A percentile compares a stretch with the other conserved stretches of the same genome.
Conservation (phyloP, 2,888 invertebrate species). For the Trimorus sp. region DNA sequence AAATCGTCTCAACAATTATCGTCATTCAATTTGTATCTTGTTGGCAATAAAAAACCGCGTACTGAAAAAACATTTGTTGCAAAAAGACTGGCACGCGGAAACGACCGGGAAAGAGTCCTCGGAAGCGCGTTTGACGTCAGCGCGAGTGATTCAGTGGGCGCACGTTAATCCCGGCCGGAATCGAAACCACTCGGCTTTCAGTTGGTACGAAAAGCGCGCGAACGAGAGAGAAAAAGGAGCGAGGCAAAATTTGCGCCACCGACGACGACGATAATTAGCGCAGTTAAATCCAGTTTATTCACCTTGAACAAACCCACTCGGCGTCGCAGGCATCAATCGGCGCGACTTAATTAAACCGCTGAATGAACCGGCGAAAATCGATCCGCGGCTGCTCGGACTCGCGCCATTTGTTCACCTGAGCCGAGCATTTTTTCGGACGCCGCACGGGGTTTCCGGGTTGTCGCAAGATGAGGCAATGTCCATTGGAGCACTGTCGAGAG, state of each 20-base stretch:
- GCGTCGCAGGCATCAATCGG: conserved; percentile 47
- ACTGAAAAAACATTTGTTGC: too few species aligned
- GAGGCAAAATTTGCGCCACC: conserved; percentile 16
- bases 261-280: conserved; percentile 23
- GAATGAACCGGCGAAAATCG: conserved; percentile 39
- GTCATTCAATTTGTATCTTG: too few species aligned
- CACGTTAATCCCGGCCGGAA: conserved; percentile 1
- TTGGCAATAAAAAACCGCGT: too few species aligned
- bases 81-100: neutral
- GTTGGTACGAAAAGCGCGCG: neutral
- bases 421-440: conserved; percentile 10
- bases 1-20: too few species aligned
- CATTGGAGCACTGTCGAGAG: too few species aligned
- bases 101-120: neutral
- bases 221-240: too few species aligned
- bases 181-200: neutral
- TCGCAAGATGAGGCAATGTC: conserved; percentile 1
- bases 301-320: conserved; percentile 53
- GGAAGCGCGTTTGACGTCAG: conserved; percentile 2
- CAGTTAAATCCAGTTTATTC: conserved; percentile 46
- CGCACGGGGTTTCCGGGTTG: neutral
- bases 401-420: conserved; percentile 6
- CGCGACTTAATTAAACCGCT: conserved; percentile 38
- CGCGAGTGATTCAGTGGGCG: neutral
- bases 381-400: conserved; percentile 13